Evolutionary conservation across 2,113 vertebrate species (phyloP).

Genomic region (Plecotus auritus): DNA sequence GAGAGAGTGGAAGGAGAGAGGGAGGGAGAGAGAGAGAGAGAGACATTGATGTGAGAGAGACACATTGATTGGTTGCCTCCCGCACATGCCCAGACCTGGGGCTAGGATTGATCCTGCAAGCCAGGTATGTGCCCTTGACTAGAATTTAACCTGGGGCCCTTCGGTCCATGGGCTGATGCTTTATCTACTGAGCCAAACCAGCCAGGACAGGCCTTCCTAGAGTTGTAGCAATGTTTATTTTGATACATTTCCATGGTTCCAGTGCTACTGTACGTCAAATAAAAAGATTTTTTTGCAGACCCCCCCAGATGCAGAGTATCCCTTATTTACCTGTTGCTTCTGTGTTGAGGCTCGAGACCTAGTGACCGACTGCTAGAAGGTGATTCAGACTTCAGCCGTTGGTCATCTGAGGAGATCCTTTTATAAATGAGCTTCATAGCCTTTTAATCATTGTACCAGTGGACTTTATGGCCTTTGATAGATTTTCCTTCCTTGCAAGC

Average conservation of each 20-base stretch:
- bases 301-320: not conserved
- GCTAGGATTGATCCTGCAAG: too few relatives aligned
- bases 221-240: not conserved
- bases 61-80: too few relatives aligned
- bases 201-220: not conserved
- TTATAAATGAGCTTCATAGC: not conserved
- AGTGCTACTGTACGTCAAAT: not conserved
- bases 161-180: too few relatives aligned
- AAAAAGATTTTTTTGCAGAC: not conserved
- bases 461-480: not conserved
- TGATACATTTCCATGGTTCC: not conserved
- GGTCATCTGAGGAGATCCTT: not conserved
- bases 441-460: not conserved
- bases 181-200: too few relatives aligned
- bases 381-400: not conserved
- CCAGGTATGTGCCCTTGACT: too few relatives aligned
- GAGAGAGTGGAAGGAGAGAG: too few relatives aligned
- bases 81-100: too few relatives aligned
- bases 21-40: too few relatives aligned
- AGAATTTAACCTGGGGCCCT: too few relatives aligned
- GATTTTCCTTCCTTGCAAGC: not conserved
- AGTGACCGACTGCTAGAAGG: not conserved
- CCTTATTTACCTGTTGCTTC: not conserved
- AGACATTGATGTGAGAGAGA: too few relatives aligned
- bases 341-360: not conserved